Conservation (phyloP, 2,113 vertebrate genomes). For the Phrynocephalus versicolor region DNA sequence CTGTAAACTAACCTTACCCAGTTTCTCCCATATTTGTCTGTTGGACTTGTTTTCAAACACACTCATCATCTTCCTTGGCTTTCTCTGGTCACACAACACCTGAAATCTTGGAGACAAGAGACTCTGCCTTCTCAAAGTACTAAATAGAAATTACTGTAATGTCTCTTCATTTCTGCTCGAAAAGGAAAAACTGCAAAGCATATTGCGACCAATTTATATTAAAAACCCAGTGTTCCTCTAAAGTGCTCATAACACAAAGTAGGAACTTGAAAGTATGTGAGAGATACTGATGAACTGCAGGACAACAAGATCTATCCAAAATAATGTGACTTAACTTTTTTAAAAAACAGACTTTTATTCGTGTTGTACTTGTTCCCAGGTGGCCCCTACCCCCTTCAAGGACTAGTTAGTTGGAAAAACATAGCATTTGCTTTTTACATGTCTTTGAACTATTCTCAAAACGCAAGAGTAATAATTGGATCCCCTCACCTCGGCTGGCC, state of each 20-base stretch:
- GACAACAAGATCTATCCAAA: accelerated
- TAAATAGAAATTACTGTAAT: not conserved
- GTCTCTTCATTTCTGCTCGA: not conserved
- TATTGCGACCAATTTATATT: accelerated
- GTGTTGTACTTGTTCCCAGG: not conserved
- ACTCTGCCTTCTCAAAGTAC: not conserved
- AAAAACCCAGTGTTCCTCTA: not conserved
- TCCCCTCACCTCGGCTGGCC: constrained; percentile 59
- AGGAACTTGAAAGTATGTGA: not conserved
- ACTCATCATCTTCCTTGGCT: not conserved
- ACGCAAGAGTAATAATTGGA: constrained; percentile 59
- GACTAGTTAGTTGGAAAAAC: constrained; percentile 50
- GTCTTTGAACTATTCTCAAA: constrained; percentile 56
- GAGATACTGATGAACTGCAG: not conserved
- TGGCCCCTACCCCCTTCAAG: not conserved
- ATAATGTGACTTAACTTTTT: constrained; percentile 3
- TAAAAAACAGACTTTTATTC: constrained; percentile 10
- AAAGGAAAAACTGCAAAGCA: not conserved
- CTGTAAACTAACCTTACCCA: not conserved
- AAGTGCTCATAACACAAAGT: not conserved
- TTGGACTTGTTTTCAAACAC: not conserved
- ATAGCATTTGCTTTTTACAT: constrained; percentile 20
- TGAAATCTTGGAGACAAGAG: constrained; percentile 27
- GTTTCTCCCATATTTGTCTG: not conserved
- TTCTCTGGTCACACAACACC: constrained; percentile 17